phyloP scores from a whole-genome alignment of 1,140 invertebrate species.

The Cylas formicarius region DNA sequence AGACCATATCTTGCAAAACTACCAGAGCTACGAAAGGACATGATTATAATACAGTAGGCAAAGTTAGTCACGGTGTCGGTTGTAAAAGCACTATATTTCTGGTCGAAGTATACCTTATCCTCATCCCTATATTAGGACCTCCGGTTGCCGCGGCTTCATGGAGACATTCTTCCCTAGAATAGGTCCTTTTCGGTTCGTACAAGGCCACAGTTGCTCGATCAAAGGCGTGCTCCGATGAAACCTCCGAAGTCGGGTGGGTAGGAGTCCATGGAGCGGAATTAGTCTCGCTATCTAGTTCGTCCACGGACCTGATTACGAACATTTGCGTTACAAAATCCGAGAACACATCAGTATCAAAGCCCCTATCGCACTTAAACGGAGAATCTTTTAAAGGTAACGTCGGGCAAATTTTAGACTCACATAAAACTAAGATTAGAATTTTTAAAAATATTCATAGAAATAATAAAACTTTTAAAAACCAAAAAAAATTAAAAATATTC shows the following conservation, averaged over 20 bases:
- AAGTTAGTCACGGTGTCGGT: no score
- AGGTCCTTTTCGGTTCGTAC: slow-evolving; percentile 47
- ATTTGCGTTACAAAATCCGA: no score
- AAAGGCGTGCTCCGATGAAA: slow-evolving; percentile 29
- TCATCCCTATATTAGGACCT: slow-evolving; percentile 46
- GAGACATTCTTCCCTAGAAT: slow-evolving; percentile 63
- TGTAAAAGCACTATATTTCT: neutral
- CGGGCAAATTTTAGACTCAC: no score
- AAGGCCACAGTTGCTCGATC: slow-evolving; percentile 26
- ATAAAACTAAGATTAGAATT: no score
- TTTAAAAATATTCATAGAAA: no score
- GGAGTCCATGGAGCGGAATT: slow-evolving; percentile 37
- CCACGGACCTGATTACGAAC: slow-evolving; percentile 31
- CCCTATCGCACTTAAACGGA: no score
- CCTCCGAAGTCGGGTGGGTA: slow-evolving; percentile 30
- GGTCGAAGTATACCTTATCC: slow-evolving; percentile 37
- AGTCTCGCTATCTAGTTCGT: slow-evolving; percentile 37
- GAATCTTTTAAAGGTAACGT: no score
- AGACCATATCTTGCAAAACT: no score
- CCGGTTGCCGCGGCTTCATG: slow-evolving; percentile 64
- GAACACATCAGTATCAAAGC: neutral
- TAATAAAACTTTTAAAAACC: no score
- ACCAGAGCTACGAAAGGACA: no score
- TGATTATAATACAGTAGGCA: no score
- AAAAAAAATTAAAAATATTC: no score